A percentile compares a stretch with the other conserved stretches of the same genome.
phyloP scores from a whole-genome alignment of 2,888 invertebrate genomes.

The Acanthosoma haemorrhoidale region DNA sequence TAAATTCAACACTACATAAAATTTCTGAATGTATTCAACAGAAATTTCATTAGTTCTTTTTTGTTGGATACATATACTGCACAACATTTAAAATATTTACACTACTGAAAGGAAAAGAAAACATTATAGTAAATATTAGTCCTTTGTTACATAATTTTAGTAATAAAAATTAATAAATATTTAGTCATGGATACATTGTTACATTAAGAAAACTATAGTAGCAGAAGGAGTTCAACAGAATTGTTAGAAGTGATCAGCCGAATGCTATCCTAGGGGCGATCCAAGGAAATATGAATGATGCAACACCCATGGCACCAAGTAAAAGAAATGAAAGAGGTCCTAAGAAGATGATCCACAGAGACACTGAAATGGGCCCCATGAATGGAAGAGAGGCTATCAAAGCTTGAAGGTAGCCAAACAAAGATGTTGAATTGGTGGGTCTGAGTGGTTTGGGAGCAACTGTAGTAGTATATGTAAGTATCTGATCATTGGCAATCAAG shows the following conservation, averaged over 20 bases:
- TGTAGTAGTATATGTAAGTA: constrained; percentile 18
- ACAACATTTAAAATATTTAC: too few relatives aligned
- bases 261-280: constrained; percentile 53
- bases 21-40: too few relatives aligned
- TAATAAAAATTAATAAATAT: too few relatives aligned
- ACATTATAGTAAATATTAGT: too few relatives aligned
- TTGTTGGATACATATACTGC: too few relatives aligned
- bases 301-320: constrained; percentile 57
- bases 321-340: constrained; percentile 60
- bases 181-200: too few relatives aligned
- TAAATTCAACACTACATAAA: too few relatives aligned
- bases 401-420: constrained; percentile 51
- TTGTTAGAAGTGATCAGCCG: constrained; percentile 37
- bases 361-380: constrained; percentile 56
- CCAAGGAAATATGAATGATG: constrained; percentile 61
- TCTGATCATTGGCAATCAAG: background rate
- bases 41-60: too few relatives aligned
- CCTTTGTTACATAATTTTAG: too few relatives aligned
- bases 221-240: too few relatives aligned
- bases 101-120: too few relatives aligned
- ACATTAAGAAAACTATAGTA: too few relatives aligned
- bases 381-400: constrained; percentile 53
- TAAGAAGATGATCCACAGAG: constrained; percentile 56
- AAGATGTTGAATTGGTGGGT: constrained; percentile 9
- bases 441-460: constrained; percentile 9